These are phyloP conservation scores for Lepidurus packardi DNA, from an alignment of 1,140 invertebrate species.

Conservation along the genomic window DNA sequence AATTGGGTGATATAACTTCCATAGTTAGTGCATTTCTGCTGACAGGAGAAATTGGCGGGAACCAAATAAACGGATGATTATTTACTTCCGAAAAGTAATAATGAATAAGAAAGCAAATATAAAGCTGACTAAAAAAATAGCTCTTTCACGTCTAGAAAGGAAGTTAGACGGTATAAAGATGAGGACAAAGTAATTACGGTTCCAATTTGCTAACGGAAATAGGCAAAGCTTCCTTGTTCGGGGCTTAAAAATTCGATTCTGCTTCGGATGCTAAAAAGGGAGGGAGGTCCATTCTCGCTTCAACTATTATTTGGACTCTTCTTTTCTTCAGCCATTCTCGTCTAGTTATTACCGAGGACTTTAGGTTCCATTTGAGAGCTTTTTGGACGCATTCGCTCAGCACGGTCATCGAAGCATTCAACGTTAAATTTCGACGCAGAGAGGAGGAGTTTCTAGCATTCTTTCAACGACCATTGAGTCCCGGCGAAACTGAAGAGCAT, in stretches of 20 bases:
- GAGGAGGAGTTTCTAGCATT: background rate
- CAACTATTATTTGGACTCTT: background rate
- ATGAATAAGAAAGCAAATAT: no score
- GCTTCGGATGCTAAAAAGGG: background rate
- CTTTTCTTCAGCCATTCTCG: background rate
- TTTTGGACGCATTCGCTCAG: background rate
- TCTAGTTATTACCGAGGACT: background rate
- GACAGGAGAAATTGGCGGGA: no score
- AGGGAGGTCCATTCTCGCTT: background rate
- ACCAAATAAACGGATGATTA: no score
- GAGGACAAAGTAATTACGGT: background rate
- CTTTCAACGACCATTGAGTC: background rate
- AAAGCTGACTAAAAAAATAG: no score
- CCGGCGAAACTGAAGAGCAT: background rate
- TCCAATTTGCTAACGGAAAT: background rate
- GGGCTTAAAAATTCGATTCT: background rate
- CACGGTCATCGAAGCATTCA: background rate
- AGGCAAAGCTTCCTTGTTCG: background rate
- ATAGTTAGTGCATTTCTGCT: no score
- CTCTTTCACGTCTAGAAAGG: no score
- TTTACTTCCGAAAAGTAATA: no score
- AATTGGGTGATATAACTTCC: no score
- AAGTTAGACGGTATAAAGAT: no score
- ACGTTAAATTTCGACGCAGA: background rate
- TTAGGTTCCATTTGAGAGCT: background rate